Conservation (phyloP, 2,888 invertebrate genomes). For the Caenorhabditis macrosperma region DNA sequence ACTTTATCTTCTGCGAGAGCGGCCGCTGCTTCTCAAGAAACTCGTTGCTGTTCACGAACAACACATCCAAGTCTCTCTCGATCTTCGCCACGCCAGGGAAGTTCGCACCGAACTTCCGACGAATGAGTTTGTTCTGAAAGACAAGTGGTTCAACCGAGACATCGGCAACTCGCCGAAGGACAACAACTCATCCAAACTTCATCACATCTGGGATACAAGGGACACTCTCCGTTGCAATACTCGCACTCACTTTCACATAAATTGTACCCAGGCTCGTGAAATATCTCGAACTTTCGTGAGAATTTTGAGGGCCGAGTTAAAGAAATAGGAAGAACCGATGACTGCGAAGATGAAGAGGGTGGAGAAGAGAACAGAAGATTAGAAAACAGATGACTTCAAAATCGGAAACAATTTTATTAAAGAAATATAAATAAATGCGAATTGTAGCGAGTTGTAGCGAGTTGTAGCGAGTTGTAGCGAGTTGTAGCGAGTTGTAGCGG, state of each 20-base stretch:
- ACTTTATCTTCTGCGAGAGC: slow-evolving; percentile 66
- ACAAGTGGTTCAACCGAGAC: background rate
- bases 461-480: too few species aligned
- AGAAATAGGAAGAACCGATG: slow-evolving; percentile 24
- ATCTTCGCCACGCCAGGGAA: slow-evolving; percentile 41
- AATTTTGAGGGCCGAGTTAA: slow-evolving; percentile 7
- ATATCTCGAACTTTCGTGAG: slow-evolving; percentile 25
- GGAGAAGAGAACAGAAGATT: slow-evolving; percentile 15
- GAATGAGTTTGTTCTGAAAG: slow-evolving; percentile 34
- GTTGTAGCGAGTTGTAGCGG: too few species aligned
- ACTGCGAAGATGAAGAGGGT: slow-evolving; percentile 26
- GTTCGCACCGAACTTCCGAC: slow-evolving; percentile 12
- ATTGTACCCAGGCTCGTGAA: slow-evolving; percentile 25
- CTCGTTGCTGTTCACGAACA: slow-evolving; percentile 70
- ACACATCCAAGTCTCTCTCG: slow-evolving; percentile 33
- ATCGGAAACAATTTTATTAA: too few species aligned
- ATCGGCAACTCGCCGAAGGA: background rate
- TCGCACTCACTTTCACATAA: slow-evolving; percentile 15
- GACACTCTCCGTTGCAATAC: background rate
- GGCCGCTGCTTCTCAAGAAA: slow-evolving; percentile 69
- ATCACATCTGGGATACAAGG: slow-evolving; percentile 15
- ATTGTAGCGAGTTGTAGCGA: too few species aligned
- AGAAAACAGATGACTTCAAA: too few species aligned
- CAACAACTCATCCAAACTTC: slow-evolving; percentile 1
- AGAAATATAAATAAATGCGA: too few species aligned